Conservation (phyloP, 2,888 invertebrate genomes). For the Eulithis prunata region DNA sequence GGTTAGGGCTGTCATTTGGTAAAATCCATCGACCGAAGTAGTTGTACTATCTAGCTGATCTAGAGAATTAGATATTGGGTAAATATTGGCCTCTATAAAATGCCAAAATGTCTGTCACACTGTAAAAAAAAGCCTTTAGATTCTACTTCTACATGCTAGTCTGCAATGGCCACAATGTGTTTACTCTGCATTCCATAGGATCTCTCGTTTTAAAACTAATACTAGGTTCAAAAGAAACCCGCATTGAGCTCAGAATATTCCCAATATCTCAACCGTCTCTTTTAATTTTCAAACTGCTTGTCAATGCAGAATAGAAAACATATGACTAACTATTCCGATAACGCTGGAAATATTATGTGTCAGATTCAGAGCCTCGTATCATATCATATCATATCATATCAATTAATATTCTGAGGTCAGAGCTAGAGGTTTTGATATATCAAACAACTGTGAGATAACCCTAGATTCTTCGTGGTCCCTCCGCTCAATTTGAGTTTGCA, state of each 20-base stretch:
- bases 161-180: neutral
- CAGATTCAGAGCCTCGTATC: too few species aligned
- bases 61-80: neutral
- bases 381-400: too few species aligned
- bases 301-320: too few species aligned
- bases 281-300: too few species aligned
- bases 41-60: neutral
- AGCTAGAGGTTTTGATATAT: neutral
- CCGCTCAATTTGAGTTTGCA: constrained; percentile 45
- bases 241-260: too few species aligned
- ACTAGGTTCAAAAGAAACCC: neutral
- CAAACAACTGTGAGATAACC: constrained; percentile 19
- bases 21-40: neutral
- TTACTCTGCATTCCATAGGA: neutral
- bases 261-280: too few species aligned
- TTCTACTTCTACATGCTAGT: neutral
- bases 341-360: too few species aligned
- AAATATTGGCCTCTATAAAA: neutral
- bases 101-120: neutral
- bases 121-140: neutral
- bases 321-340: too few species aligned
- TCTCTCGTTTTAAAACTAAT: neutral
- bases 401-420: too few species aligned
- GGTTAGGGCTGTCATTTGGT: constrained; percentile 37
- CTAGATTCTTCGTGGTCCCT: constrained; percentile 30